phyloP scores from a whole-genome alignment of 1,140 invertebrate genomes.

The Glossosoma conforme region DNA sequence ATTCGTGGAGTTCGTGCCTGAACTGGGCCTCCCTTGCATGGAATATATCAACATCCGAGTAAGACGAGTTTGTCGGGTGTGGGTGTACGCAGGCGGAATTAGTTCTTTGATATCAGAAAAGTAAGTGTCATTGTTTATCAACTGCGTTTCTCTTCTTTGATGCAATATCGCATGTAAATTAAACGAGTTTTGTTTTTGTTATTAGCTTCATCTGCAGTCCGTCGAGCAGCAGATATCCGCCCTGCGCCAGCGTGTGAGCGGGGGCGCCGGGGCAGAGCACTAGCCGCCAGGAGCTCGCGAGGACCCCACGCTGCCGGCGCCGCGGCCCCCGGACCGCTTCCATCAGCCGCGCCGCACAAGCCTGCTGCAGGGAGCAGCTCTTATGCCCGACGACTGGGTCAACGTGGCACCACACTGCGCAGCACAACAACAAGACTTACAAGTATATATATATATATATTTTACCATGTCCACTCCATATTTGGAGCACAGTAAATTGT shows the following conservation, averaged over 20 bases:
- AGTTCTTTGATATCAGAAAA: too few species aligned
- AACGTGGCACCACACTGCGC: slow-evolving; percentile 54
- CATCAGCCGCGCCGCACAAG: slow-evolving; percentile 81
- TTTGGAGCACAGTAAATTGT: too few species aligned
- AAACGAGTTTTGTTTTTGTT: slow-evolving; percentile 29
- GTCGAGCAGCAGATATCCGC: slow-evolving; percentile 47
- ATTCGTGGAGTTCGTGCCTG: too few species aligned
- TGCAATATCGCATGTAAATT: too few species aligned
- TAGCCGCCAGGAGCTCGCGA: slow-evolving; percentile 27
- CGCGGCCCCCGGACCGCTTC: slow-evolving; percentile 70
- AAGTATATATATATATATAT: background rate
- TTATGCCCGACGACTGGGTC: slow-evolving; percentile 64
- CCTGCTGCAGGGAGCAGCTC: slow-evolving; percentile 79
- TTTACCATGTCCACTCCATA: too few species aligned
- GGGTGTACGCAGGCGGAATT: too few species aligned
- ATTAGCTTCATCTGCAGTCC: slow-evolving; percentile 47
- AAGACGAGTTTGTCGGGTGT: too few species aligned
- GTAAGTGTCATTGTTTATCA: too few species aligned
- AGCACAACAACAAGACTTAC: slow-evolving; percentile 61
- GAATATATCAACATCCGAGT: too few species aligned
- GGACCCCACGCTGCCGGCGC: slow-evolving; percentile 40
- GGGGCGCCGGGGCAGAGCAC: slow-evolving; percentile 35
- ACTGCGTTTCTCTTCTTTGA: slow-evolving; percentile 6
- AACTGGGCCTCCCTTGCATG: too few species aligned
- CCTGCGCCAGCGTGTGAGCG: slow-evolving; percentile 35